Evolutionary conservation across 2,113 vertebrate species (phyloP), one percentile per base, ranked within the genome.

Genomic region (Dicentrarchus labrax): DNA sequence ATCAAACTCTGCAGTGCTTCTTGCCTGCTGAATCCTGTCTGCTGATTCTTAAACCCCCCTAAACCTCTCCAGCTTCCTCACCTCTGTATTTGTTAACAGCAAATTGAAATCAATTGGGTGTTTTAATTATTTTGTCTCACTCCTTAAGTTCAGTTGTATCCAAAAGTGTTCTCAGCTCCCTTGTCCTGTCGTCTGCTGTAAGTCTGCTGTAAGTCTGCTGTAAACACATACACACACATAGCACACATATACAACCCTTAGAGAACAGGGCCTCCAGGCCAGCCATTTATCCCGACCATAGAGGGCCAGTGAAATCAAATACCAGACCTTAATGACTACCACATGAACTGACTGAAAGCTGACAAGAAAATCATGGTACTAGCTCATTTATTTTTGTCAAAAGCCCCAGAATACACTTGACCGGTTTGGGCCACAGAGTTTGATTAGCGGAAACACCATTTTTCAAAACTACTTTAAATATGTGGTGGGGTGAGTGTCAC

Each of bases 321-420:
- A 78, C 3, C 61, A 38, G 17, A 72, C 59, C 24, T 43, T 48
- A 64, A 73, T 56, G 19, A 76, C 13, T 76, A 66, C 19, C 12
- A 5, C 21, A 21, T 65, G 54, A 61, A 38, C 38, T 45, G 19
- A 24, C 69, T 76, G 17, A 15, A 69, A 69, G 39, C 11, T 73
- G 79, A 86, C 69, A 77, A 36, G 22, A 45, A 39, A 78, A 73
- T 80, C 59, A 71, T 57, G 19, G 38, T 43, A 7, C 4, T 8
- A 38, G 13, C 65, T 65, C 38, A 9, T 72, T 54, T 53, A 21
- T n/a, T 59, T 65, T 73, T 51, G 24, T 65, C 24, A 62, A 72
- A 61, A 50, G 19, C 39, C 38, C 39, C 43, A 57, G 36, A 22
- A 47, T 10, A 19, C 67, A 51, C 50, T 61, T 76, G 12, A 21